A percentile compares a stretch with the other conserved stretches of the same genome.
Evolutionary conservation across 2,888 invertebrate species (phyloP).

Genomic region (Acrocyrtus sp.): DNA sequence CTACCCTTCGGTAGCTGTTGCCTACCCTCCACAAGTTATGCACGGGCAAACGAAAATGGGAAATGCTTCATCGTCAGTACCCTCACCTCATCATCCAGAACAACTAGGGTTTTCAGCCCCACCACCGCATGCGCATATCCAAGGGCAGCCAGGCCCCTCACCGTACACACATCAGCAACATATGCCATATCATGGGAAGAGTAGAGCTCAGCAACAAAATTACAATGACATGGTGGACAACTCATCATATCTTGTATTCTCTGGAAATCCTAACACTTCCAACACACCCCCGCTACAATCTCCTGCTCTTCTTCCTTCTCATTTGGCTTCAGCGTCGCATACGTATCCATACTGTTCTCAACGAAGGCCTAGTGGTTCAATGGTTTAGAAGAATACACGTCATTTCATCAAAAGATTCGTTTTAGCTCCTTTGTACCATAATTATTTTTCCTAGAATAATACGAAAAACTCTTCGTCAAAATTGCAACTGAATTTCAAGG

Average conservation of each 20-base stretch:
- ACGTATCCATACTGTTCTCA: constrained; percentile 47
- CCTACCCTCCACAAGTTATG: not conserved
- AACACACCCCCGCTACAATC: constrained; percentile 38
- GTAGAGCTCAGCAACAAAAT: constrained; percentile 47
- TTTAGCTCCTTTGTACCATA: too few relatives aligned
- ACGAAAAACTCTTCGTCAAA: too few relatives aligned
- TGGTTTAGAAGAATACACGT: constrained; percentile 36
- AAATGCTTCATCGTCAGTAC: not conserved
- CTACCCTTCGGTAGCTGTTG: constrained; percentile 5
- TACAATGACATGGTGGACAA: constrained; percentile 51
- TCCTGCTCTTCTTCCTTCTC: constrained; percentile 7
- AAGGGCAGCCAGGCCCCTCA: constrained; percentile 35
- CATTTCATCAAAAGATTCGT: not conserved
- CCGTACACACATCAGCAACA: constrained; percentile 39
- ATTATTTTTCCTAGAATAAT: too few relatives aligned
- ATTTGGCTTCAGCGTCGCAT: constrained; percentile 45
- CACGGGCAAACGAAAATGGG: too few relatives aligned
- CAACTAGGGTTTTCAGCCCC: constrained; percentile 20
- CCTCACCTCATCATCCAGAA: constrained; percentile 7
- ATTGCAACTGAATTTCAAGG: too few relatives aligned
- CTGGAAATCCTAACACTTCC: constrained; percentile 50
- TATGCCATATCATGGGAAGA: constrained; percentile 48
- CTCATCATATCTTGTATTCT: constrained; percentile 52
- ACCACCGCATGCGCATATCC: constrained; percentile 39
- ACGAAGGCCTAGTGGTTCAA: constrained; percentile 50